A percentile compares a stretch with the other conserved stretches of the same genome.
Conservation (phyloP, 2,888 invertebrate genomes). For the Tineola bisselliella region DNA sequence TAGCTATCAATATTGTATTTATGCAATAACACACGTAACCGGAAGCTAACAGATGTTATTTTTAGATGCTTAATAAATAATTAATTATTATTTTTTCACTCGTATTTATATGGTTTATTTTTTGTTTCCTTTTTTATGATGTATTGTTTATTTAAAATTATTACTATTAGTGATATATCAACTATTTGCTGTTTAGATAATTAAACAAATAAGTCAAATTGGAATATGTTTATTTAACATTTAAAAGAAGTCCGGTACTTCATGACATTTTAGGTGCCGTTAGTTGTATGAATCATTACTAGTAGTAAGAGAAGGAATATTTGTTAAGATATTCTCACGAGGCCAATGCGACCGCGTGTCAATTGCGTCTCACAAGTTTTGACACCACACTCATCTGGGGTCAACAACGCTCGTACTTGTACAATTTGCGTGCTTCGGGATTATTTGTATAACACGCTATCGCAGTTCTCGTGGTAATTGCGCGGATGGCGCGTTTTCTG, state of each 20-base stretch:
- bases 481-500: neutral
- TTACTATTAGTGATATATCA: too few relatives aligned
- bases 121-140: too few relatives aligned
- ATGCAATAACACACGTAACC: too few relatives aligned
- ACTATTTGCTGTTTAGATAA: too few relatives aligned
- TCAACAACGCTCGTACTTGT: conserved; percentile 35
- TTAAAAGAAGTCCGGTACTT: neutral
- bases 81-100: too few relatives aligned
- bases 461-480: neutral
- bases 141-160: too few relatives aligned
- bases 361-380: conserved; percentile 50
- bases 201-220: neutral
- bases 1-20: neutral
- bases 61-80: too few relatives aligned
- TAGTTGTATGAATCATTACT: conserved; percentile 4
- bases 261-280: neutral
- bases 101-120: too few relatives aligned
- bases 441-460: conserved; percentile 33
- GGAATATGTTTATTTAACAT: neutral
- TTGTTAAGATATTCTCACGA: conserved; percentile 64
- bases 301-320: conserved; percentile 36
- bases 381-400: conserved; percentile 48
- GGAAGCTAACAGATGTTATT: too few relatives aligned
- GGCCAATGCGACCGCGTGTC: conserved; percentile 39
- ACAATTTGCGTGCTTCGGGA: conserved; percentile 41